Conservation (phyloP, 2,888 invertebrate species). For the Aricia artaxerxes region DNA sequence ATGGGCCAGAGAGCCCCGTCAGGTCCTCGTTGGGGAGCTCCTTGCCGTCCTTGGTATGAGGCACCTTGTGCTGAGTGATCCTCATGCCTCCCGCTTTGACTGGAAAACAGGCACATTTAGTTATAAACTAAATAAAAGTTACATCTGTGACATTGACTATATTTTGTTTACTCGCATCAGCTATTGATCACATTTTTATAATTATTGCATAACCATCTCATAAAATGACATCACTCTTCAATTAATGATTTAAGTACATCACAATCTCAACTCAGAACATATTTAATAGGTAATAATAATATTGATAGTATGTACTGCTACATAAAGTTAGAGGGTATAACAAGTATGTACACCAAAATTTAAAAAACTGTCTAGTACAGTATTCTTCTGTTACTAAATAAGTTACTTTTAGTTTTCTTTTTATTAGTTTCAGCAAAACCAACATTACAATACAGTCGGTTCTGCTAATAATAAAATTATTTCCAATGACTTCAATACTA, state of each 20-base stretch:
- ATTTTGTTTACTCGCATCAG: neutral
- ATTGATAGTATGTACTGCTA: too few relatives aligned
- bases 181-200: neutral
- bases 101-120: conserved; percentile 52
- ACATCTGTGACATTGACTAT: neutral
- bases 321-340: too few relatives aligned
- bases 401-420: neutral
- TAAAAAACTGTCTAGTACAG: too few relatives aligned
- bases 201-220: too few relatives aligned
- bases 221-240: neutral
- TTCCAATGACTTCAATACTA: neutral
- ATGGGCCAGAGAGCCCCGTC: conserved; percentile 86
- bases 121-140: neutral
- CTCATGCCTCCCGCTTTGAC: conserved; percentile 96
- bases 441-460: neutral
- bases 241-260: neutral
- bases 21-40: conserved; percentile 84
- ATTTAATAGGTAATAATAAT: neutral
- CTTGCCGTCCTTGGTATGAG: conserved; percentile 83
- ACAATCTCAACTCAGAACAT: neutral
- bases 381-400: neutral
- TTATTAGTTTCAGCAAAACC: too few relatives aligned
- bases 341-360: too few relatives aligned
- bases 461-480: neutral
- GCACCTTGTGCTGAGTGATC: conserved; percentile 91